phyloP scores from a whole-genome alignment of 2,113 vertebrate genomes.

The Leucopsar rothschildi region DNA sequence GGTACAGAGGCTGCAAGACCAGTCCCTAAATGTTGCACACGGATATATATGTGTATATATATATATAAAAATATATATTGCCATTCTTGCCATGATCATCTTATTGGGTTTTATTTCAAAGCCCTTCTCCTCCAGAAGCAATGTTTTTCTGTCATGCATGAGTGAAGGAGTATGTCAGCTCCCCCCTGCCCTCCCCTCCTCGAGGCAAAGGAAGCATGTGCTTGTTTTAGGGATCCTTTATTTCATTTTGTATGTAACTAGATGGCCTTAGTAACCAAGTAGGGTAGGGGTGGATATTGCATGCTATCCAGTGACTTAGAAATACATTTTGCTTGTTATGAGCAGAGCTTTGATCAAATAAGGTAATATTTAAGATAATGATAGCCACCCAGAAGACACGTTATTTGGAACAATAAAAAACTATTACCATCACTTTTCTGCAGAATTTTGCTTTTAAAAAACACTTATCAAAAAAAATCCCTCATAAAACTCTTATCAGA shows the following conservation, averaged over 20 bases:
- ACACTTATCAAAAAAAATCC: not conserved
- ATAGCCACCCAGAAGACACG: constrained; percentile 17
- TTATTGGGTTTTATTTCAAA: constrained; percentile 20
- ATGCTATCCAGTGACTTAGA: constrained; percentile 47
- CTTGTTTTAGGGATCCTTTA: constrained; percentile 36
- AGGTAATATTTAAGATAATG: constrained; percentile 9
- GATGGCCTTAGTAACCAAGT: not conserved
- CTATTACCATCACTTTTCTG: not conserved
- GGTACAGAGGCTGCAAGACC: constrained; percentile 24
- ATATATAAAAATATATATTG: not conserved
- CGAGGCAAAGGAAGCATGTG: constrained; percentile 35
- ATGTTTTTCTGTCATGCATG: constrained; percentile 21
- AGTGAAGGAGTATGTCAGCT: constrained; percentile 1
- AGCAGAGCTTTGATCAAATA: constrained; percentile 9
- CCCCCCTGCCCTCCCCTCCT: constrained; percentile 18
- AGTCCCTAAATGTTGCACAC: constrained; percentile 29
- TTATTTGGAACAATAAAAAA: constrained; percentile 51
- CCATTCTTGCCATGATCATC: constrained; percentile 44
- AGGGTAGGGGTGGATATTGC: constrained; percentile 39
- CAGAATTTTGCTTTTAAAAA: constrained; percentile 32
- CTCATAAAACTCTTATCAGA: constrained; percentile 15
- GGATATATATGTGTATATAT: not conserved
- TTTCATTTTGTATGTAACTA: constrained; percentile 7
- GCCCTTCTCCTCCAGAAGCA: constrained; percentile 6
- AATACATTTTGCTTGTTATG: constrained; percentile 21